Percentiles rank a stretch among this genome's conserved stretches.
Evolutionary conservation across 2,888 invertebrate genomes (phyloP).

Genomic region (Asteroscopus sphinx): DNA sequence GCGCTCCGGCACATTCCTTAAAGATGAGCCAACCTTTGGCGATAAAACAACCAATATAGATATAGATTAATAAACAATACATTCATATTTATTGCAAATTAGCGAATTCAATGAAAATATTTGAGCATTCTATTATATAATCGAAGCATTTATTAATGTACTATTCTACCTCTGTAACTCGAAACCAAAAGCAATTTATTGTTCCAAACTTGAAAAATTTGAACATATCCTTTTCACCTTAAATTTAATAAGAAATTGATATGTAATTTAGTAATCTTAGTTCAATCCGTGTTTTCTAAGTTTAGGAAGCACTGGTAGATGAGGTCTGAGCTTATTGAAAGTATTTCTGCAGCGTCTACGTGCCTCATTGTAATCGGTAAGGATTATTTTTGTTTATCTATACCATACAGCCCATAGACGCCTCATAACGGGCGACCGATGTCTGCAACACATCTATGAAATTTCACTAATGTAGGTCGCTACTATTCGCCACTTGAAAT

Average conservation of each 20-base stretch:
- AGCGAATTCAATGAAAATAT: conserved; percentile 26
- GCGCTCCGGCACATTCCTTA: conserved; percentile 93
- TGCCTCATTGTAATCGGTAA: conserved; percentile 19
- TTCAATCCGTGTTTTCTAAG: not conserved
- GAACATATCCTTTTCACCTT: not conserved
- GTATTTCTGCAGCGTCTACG: not conserved
- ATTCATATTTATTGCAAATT: conserved; percentile 23
- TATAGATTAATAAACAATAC: conserved; percentile 61
- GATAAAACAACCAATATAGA: conserved; percentile 74
- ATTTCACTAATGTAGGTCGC: no score
- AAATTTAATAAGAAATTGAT: not conserved
- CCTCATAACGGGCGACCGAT: no score
- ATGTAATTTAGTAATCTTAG: not conserved
- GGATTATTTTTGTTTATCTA: conserved; percentile 2
- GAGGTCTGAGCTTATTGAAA: conserved; percentile 1
- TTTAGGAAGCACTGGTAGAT: conserved; percentile 1
- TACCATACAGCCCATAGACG: no score
- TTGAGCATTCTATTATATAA: conserved; percentile 31
- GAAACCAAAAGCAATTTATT: conserved; percentile 8
- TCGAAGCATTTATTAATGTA: conserved; percentile 32
- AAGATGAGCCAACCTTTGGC: conserved; percentile 92
- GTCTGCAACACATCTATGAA: no score
- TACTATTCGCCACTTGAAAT: no score
- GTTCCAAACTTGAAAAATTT: not conserved
- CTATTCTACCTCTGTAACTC: conserved; percentile 20